Conservation (phyloP, 2,113 vertebrate genomes). For the Prolemur simus region DNA sequence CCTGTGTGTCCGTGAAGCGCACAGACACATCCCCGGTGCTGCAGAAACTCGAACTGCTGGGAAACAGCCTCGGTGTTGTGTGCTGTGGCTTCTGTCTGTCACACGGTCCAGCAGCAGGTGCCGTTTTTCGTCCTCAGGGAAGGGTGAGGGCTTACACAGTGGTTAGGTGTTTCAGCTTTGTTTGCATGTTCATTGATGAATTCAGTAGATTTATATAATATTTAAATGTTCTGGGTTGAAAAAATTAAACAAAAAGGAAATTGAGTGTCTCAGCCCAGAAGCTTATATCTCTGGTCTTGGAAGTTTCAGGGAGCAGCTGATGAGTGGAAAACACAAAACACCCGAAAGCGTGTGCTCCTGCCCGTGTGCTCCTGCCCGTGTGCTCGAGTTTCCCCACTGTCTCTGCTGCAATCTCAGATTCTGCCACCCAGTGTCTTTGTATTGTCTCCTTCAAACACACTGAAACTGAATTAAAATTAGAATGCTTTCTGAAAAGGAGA, state of each 20-base stretch:
- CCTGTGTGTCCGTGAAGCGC: background rate
- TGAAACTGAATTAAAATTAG: background rate
- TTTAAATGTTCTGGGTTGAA: background rate
- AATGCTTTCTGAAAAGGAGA: background rate
- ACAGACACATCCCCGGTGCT: background rate
- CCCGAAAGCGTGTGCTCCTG: background rate
- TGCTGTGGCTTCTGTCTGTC: fast-evolving
- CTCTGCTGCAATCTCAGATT: background rate
- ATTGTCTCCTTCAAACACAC: too few species aligned
- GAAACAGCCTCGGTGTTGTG: fast-evolving
- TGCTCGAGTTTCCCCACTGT: background rate
- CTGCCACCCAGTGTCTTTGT: too few species aligned
- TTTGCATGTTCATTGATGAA: background rate
- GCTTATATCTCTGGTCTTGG: background rate
- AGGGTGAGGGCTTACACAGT: background rate
- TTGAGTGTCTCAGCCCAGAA: background rate
- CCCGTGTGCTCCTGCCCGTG: background rate
- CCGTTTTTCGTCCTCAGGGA: background rate
- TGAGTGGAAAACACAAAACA: background rate
- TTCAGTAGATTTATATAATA: background rate
- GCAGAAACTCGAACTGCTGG: background rate
- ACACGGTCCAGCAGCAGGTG: background rate
- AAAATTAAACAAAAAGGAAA: background rate
- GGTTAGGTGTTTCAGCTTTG: background rate
- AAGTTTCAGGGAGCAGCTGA: background rate